Evolutionary conservation across 1,140 invertebrate genomes (phyloP).

Genomic region (Cotesia typhae): DNA sequence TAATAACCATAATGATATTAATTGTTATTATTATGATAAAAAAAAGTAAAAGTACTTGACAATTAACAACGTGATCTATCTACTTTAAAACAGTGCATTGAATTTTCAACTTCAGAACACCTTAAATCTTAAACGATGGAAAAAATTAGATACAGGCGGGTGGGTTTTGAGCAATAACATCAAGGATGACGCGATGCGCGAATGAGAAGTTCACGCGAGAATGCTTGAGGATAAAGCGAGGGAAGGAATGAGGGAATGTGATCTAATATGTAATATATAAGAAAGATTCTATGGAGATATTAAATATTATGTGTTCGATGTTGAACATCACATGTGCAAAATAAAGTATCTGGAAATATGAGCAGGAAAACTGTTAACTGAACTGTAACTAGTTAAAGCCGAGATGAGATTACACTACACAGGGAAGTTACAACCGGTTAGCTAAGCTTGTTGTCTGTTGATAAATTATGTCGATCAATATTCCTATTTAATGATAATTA

Average conservation of each 20-base stretch:
- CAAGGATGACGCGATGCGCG: slow-evolving; percentile 33
- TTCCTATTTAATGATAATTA: not conserved
- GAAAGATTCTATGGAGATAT: not conserved
- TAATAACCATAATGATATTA: not conserved
- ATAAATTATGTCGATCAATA: not conserved
- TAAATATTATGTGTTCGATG: no score
- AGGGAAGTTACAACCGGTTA: no score
- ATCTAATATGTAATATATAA: not conserved
- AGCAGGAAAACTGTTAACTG: no score
- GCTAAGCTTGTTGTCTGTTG: not conserved
- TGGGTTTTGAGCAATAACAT: slow-evolving; percentile 32
- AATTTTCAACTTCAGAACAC: no score
- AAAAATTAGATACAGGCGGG: slow-evolving; percentile 3
- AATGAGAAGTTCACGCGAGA: slow-evolving; percentile 19
- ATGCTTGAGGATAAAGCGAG: slow-evolving; percentile 14
- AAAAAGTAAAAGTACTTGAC: not conserved
- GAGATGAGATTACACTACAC: no score
- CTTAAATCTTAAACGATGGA: no score
- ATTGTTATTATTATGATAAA: not conserved
- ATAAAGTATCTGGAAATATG: no score
- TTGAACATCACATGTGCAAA: no score
- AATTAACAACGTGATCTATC: no score
- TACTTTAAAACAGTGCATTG: no score
- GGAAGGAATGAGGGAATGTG: slow-evolving; percentile 19
- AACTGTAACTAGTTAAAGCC: no score